Evolutionary conservation across 1,140 invertebrate genomes (phyloP), one percentile per base, ranked within the genome.

Genomic region (Branchinecta lindahli): DNA sequence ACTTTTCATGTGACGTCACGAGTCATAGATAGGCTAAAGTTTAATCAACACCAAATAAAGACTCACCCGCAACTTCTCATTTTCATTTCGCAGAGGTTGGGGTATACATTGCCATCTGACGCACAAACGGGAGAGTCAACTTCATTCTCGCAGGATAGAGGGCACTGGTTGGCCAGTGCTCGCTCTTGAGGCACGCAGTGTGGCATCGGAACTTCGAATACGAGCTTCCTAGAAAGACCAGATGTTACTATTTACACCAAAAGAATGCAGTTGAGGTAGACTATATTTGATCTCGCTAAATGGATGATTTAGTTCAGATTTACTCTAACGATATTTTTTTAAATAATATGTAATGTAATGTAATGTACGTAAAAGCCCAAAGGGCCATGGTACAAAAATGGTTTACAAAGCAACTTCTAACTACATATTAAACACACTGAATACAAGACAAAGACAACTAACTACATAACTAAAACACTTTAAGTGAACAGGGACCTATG

Each of bases 61-160:
- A 84, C 85, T 83, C 77, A 93, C 90, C 90, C 90, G 78, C 91
- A 94, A 75, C 92, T 92, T 7, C 92, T 82, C 84, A 92, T 88
- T 77, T 88, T 87, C 80, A 95, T 86, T 77, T 95, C 91, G 76
- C 93, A 96, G 74, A 92, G 87, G 75, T 88, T 93, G 72, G 84
- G 84, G 79, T 95, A 95, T 44, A 93, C 83, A 70, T 70, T 52
- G 65, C 91, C 90, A 80, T 96, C 91, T 2, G 88, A 91, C 12
- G 88, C 92, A 75, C 93, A 96, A 5, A 90, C 86, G 33, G 87
- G 83, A 70, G 85, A 82, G 18, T 80, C 76, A 68, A 83, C 82
- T 68, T 84, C 84, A 47, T 81, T 84, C 74, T 80, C 83, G 77
- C 88, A 90, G 61, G 84, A 84, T 8, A 87, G 82, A 5, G 90